phyloP scores from a whole-genome alignment of 2,797 vertebrate genomes.

The Aulostomus chinensis region DNA sequence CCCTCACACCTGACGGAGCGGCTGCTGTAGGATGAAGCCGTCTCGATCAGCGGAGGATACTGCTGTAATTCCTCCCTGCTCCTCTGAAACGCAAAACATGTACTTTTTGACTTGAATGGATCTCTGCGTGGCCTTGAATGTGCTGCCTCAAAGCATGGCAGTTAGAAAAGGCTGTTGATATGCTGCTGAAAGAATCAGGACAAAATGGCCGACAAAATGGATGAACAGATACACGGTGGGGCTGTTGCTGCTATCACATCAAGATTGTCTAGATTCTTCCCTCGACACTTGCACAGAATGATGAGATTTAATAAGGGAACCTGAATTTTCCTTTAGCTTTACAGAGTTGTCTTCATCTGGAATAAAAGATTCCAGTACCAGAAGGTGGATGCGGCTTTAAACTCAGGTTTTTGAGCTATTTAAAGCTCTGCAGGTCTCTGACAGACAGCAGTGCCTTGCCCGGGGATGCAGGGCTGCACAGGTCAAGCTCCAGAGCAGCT shows the following conservation, averaged over 20 bases:
- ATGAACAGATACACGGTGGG: conserved; percentile 15
- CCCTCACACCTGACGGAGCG: conserved; percentile 38
- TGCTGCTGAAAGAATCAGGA: conserved; percentile 50
- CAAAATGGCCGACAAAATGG: conserved; percentile 30
- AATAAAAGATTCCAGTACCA: too few species aligned
- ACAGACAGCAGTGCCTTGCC: neutral
- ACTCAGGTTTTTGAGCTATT: too few species aligned
- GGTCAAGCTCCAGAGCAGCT: conserved; percentile 3
- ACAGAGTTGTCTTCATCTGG: too few species aligned
- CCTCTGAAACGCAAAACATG: neutral
- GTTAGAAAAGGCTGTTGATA: conserved; percentile 45
- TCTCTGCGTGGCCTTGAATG: conserved; percentile 27
- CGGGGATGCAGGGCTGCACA: neutral
- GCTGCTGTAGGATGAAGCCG: conserved; percentile 18
- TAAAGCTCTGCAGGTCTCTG: too few species aligned
- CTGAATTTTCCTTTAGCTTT: too few species aligned
- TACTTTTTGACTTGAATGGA: conserved; percentile 9
- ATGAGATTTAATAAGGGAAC: too few species aligned
- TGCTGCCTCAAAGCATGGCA: conserved; percentile 27
- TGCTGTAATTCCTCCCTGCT: conserved; percentile 2
- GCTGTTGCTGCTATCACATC: conserved; percentile 8
- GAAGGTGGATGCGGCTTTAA: too few species aligned
- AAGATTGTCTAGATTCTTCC: conserved; percentile 2
- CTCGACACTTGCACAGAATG: too few species aligned
- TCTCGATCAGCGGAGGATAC: neutral